phyloP scores from a whole-genome alignment of 1,140 invertebrate genomes.

The Neotoxoptera formosana region DNA sequence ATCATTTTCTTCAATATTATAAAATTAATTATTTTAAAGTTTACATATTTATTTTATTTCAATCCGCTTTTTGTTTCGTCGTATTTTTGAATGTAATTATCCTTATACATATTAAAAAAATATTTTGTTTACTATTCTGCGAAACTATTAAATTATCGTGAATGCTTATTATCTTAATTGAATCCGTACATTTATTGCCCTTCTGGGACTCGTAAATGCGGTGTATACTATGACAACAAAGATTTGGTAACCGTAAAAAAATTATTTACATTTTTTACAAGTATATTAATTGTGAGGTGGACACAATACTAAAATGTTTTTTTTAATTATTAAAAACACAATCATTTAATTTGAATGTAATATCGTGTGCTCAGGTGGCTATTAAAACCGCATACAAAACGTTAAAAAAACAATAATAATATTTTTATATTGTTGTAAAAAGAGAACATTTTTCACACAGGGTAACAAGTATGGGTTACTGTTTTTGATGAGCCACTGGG shows the following conservation, averaged over 20 bases:
- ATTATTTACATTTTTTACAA: conserved; percentile 2
- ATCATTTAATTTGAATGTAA: conserved; percentile 5
- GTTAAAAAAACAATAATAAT: background rate
- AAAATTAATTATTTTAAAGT: background rate
- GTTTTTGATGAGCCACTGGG: background rate
- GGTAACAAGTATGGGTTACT: background rate
- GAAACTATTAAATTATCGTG: background rate
- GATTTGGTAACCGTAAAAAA: conserved; percentile 24
- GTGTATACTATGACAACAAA: background rate
- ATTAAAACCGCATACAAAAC: background rate
- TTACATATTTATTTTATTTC: background rate
- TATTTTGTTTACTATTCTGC: background rate
- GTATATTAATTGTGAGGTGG: background rate
- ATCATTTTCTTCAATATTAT: background rate
- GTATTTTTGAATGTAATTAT: background rate
- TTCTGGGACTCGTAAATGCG: conserved; percentile 17
- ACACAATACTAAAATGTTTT: background rate
- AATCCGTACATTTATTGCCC: background rate
- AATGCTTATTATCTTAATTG: conserved; percentile 2
- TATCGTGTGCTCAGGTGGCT: background rate
- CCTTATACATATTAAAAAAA: background rate
- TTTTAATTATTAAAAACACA: background rate
- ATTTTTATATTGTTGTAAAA: conserved; percentile 13
- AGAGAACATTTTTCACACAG: background rate
- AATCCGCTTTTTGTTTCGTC: background rate